These are phyloP conservation scores for Tympanuchus pallidicinctus DNA, from an alignment of 2,113 vertebrate species.

Conservation along the genomic window DNA sequence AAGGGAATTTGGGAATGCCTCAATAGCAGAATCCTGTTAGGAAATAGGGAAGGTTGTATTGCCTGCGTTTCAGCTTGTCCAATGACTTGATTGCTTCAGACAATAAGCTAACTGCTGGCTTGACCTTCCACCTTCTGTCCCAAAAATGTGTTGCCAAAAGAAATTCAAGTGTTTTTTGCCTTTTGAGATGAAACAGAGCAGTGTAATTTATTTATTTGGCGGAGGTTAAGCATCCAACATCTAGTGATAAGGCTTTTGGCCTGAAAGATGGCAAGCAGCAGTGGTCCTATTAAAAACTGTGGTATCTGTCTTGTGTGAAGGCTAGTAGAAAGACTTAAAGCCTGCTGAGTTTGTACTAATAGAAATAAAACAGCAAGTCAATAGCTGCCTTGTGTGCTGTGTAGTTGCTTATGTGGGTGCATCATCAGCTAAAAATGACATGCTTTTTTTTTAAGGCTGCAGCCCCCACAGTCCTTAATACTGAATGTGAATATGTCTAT, in stretches of 20 bases:
- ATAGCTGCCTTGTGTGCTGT: not conserved
- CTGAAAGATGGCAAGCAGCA: not conserved
- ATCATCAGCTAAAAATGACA: not conserved
- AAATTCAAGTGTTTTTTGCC: slow-evolving; percentile 57
- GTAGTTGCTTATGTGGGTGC: not conserved
- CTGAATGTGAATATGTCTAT: not conserved
- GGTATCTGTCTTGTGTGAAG: not conserved
- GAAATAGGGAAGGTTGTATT: not conserved
- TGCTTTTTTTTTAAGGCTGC: not conserved
- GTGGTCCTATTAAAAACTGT: not conserved
- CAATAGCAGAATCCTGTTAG: not conserved
- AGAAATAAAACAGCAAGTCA: not conserved
- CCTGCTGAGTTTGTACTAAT: not conserved
- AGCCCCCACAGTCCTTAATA: not conserved
- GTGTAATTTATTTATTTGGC: slow-evolving; percentile 1
- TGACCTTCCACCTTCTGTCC: slow-evolving; percentile 49
- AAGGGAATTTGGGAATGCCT: not conserved
- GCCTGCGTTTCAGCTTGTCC: not conserved
- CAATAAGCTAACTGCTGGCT: slow-evolving; percentile 17
- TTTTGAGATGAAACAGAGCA: slow-evolving; percentile 49
- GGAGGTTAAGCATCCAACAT: slow-evolving; percentile 33
- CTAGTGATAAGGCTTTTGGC: not conserved
- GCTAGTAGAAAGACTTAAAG: not conserved
- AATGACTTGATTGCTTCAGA: slow-evolving; percentile 64
- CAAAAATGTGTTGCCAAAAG: slow-evolving; percentile 48